Evolutionary conservation across 1,140 invertebrate genomes (phyloP), one percentile per base, ranked within the genome.

Genomic region (Parapsyche elsis): DNA sequence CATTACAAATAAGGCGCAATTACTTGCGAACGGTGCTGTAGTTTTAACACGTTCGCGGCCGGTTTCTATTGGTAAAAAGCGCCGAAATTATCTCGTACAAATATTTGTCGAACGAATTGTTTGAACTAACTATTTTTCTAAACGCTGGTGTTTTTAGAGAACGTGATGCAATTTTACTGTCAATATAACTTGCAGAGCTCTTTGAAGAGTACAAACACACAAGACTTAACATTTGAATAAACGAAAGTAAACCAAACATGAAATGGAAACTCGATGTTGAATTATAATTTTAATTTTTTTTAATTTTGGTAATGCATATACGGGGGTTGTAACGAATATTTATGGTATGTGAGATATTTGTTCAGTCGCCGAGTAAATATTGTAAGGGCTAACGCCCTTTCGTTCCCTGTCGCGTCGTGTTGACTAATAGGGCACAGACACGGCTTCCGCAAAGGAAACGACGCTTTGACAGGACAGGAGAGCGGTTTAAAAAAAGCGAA

Each of bases 401-500:
- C 16, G 14, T 71, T 45, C 67, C 38, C 14, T 12, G 64, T 67
- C 64, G 19, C n/a, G 64, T 67, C 64, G 19, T 67, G 45, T 73
- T 45, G 71, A 73, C 71, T 73, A 73, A 73, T 73, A 73, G 71
- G 16, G 14, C n/a, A 73, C 71, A 73, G 71, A 49, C 38, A 73
- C 21, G 71, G 71, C 71, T 73, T 73, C 71, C 71, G 71, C 71
- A 49, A n/a, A 49, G 71, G 71, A 73, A 46, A 73, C 71, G 24
- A 19, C 16, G 26, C 23, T 71, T 14, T 30, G 30, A 71, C 30
- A 71, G 24, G 67, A 71, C 10, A 26, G 23, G 24, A 14, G 0
- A 26, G 7, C 30, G 30, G 2, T 53, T 53, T 53, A 26, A 67
- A 67, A 67, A 67, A 67, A 26, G 64, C 9, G 9, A 73, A 30